Percentiles rank a stretch among this genome's conserved stretches.
Conservation (phyloP, 2,888 invertebrate species). For the Tachina lurida region DNA sequence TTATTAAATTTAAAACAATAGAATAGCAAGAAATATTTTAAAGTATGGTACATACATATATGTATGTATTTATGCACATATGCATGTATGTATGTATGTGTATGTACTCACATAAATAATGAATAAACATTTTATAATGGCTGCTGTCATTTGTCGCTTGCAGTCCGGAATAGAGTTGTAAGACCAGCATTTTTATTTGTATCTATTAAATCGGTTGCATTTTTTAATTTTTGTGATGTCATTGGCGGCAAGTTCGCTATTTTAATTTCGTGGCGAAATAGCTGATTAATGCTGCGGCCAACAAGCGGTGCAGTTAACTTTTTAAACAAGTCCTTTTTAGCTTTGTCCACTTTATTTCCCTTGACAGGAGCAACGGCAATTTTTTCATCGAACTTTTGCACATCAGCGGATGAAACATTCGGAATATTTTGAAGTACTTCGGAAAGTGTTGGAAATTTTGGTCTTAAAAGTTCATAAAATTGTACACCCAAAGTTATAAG, state of each 20-base stretch:
- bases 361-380: slow-evolving; percentile 87
- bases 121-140: slow-evolving; percentile 50
- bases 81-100: no score
- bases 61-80: no score
- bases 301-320: slow-evolving; percentile 93
- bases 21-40: neutral
- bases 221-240: slow-evolving; percentile 74
- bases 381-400: slow-evolving; percentile 94
- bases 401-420: slow-evolving; percentile 90
- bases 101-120: slow-evolving; percentile 58
- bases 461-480: slow-evolving; percentile 92
- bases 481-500: slow-evolving; percentile 91
- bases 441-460: slow-evolving; percentile 88
- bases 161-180: slow-evolving; percentile 76
- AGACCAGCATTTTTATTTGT: slow-evolving; percentile 79
- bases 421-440: slow-evolving; percentile 90
- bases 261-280: slow-evolving; percentile 93
- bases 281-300: slow-evolving; percentile 92
- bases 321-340: slow-evolving; percentile 95
- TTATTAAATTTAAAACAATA: neutral
- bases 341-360: slow-evolving; percentile 93
- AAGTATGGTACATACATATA: neutral
- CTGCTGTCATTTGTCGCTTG: slow-evolving; percentile 59
- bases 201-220: slow-evolving; percentile 77
- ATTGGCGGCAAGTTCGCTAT: slow-evolving; percentile 92